A percentile compares a stretch with the other conserved stretches of the same genome.
Conservation (phyloP, 1,140 invertebrate species). For the Apis mellifera region DNA sequence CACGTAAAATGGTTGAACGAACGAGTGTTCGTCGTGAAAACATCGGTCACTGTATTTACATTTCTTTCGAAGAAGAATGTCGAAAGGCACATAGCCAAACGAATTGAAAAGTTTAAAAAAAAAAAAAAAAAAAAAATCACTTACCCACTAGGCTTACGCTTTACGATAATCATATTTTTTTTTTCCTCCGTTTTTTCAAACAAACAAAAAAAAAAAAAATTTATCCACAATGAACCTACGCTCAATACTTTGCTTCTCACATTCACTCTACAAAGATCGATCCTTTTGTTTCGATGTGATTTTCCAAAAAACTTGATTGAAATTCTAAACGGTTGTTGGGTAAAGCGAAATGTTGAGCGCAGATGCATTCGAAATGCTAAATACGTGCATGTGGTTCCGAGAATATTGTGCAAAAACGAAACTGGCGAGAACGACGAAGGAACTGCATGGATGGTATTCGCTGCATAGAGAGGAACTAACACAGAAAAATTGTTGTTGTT, state of each 20-base stretch:
- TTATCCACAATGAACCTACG: background rate
- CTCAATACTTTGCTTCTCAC: background rate
- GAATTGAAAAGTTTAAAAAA: background rate
- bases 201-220: too few relatives aligned
- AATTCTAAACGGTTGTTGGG: background rate
- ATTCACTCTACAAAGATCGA: background rate
- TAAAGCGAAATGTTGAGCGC: background rate
- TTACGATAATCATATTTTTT: background rate
- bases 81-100: background rate
- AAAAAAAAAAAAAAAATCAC: background rate
- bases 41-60: background rate
- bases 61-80: slow-evolving; percentile 4
- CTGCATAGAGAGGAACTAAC: slow-evolving; percentile 58
- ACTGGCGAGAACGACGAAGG: slow-evolving; percentile 45
- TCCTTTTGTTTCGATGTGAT: slow-evolving; percentile 1
- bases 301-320: background rate
- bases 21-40: background rate
- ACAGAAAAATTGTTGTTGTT: slow-evolving; percentile 73
- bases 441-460: slow-evolving; percentile 45
- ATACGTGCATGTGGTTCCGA: slow-evolving; percentile 13
- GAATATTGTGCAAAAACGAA: slow-evolving; percentile 20
- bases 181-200: background rate
- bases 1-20: background rate
- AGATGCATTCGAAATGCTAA: slow-evolving; percentile 13
- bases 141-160: slow-evolving; percentile 16